Conservation (phyloP, 2,888 invertebrate species). For the Helobdella robusta region DNA sequence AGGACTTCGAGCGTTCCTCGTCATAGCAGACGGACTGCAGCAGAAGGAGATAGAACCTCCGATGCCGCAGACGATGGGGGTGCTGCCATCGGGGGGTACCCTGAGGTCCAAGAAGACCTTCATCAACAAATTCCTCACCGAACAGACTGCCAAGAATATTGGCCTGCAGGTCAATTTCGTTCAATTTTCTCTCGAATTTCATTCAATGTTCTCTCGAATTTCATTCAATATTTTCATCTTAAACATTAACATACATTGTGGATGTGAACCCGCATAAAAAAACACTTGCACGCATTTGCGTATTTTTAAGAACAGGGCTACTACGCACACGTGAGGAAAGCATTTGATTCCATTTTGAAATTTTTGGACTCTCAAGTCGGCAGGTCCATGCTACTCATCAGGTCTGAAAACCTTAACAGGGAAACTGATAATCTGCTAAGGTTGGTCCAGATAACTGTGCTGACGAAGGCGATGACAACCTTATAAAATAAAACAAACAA, state of each 20-base stretch:
- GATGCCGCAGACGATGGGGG: conserved; percentile 91
- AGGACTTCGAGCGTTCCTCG: conserved; percentile 88
- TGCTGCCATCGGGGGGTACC: conserved; percentile 87
- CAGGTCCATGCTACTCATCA: conserved; percentile 89
- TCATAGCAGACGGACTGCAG: conserved; percentile 93
- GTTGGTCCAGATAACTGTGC: conserved; percentile 33
- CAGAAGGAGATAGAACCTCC: conserved; percentile 98
- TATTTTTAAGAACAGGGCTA: no score
- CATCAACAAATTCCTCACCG: conserved; percentile 71
- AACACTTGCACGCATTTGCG: no score
- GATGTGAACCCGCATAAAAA: no score
- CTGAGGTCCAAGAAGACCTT: conserved; percentile 88
- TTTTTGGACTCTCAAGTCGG: conserved; percentile 92
- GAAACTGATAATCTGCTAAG: conserved; percentile 53
- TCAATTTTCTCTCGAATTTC: no score
- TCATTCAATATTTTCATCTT: no score
- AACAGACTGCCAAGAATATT: conserved; percentile 87
- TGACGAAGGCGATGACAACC: background rate
- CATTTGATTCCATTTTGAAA: conserved; percentile 86
- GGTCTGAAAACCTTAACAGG: conserved; percentile 87
- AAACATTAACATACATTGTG: no score
- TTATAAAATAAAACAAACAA: background rate
- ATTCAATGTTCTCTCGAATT: no score
- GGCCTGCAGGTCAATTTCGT: no score
- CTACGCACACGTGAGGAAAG: conserved; percentile 86